Conservation (phyloP, 1,140 invertebrate species). For the Hyles euphorbiae region DNA sequence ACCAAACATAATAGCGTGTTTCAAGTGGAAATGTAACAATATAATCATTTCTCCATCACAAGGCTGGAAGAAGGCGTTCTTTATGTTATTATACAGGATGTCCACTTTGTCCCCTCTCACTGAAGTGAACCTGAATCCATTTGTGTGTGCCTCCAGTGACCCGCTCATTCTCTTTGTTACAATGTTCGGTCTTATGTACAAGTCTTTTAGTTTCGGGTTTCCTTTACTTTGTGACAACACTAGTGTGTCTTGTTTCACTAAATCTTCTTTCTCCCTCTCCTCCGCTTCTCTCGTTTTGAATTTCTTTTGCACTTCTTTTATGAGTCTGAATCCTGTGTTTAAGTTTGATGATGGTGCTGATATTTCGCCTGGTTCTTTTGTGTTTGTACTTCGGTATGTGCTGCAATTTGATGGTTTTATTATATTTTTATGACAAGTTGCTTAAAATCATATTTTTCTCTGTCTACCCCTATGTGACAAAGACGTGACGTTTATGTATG, state of each 20-base stretch:
- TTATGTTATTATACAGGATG: conserved; percentile 99
- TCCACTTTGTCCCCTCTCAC: conserved; percentile 99
- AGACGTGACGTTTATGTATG: too few relatives aligned
- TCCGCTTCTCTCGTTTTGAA: conserved; percentile 99
- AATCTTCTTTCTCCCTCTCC: conserved; percentile 98
- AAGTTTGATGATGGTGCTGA: conserved; percentile 96
- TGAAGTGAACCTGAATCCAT: conserved; percentile 98
- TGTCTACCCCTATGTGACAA: too few relatives aligned
- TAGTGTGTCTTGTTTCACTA: conserved; percentile 99
- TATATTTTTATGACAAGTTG: not conserved
- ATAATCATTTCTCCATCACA: conserved; percentile 99
- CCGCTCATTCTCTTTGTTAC: conserved; percentile 98
- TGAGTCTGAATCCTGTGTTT: conserved; percentile 96
- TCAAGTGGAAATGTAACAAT: conserved; percentile 98
- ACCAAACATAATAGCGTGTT: conserved; percentile 99
- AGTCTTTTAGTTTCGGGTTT: conserved; percentile 98
- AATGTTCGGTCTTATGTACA: conserved; percentile 99
- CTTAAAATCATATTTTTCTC: too few relatives aligned
- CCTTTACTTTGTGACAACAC: conserved; percentile 96
- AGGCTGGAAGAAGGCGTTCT: conserved; percentile 99
- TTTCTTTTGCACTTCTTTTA: conserved; percentile 99
- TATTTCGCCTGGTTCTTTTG: conserved; percentile 97
- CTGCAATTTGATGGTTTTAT: conserved; percentile 67
- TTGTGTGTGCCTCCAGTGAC: conserved; percentile 95
- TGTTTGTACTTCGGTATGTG: conserved; percentile 98